Conservation (phyloP, 2,797 vertebrate species). For the Pseudochaenichthys georgianus region DNA sequence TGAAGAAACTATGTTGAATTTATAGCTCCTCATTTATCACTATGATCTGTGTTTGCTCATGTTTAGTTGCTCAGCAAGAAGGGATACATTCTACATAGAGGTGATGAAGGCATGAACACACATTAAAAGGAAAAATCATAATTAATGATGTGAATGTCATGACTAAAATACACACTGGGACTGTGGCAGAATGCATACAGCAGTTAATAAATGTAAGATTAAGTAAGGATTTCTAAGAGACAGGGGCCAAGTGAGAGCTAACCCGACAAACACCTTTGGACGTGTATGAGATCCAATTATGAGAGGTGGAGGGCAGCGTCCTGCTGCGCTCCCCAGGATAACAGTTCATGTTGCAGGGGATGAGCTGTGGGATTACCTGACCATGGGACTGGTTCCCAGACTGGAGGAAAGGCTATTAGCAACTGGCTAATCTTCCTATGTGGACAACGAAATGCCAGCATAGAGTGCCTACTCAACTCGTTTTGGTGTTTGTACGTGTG, state of each 20-base stretch:
- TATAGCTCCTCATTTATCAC: conserved; percentile 22
- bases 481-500: conserved; percentile 32
- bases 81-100: conserved; percentile 49
- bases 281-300: conserved; percentile 69
- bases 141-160: conserved; percentile 52
- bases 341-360: conserved; percentile 56
- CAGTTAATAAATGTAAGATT: conserved; percentile 10
- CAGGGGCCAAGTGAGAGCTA: conserved; percentile 34
- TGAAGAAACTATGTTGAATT: conserved; percentile 21
- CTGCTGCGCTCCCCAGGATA: conserved; percentile 48
- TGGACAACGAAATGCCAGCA: conserved; percentile 33
- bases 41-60: conserved; percentile 48
- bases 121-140: conserved; percentile 50
- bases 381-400: conserved; percentile 50
- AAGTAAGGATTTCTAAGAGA: conserved; percentile 19
- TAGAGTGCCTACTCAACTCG: conserved; percentile 23
- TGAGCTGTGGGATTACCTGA: conserved; percentile 69
- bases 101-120: conserved; percentile 42
- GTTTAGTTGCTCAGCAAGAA: conserved; percentile 39
- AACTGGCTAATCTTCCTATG: conserved; percentile 53
- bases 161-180: conserved; percentile 31
- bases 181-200: conserved; percentile 2
- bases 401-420: conserved; percentile 66
- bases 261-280: conserved; percentile 37
- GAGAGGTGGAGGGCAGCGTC: conserved; percentile 59